Percentiles rank a stretch among this genome's conserved stretches.
These are phyloP conservation scores for Polyploca ridens DNA, from an alignment of 2,888 invertebrate species.

Conservation along the genomic window DNA sequence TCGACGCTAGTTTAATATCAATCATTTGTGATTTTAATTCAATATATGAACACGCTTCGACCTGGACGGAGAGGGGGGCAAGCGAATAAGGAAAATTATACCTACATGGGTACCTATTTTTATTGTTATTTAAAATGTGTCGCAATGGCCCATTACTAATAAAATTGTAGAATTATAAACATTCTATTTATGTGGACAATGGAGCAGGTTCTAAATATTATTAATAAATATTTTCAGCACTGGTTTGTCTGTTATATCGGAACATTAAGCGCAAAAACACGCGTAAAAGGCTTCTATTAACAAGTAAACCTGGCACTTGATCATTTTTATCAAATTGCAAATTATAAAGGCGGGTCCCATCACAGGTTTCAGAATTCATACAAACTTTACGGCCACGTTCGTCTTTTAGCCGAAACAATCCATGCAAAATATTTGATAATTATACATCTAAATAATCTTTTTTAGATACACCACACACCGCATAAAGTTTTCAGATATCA, in stretches of 20 bases:
- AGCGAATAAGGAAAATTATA: constrained; percentile 56
- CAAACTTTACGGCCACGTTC: constrained; percentile 46
- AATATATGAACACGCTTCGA: constrained; percentile 76
- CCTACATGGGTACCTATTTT: constrained; percentile 26
- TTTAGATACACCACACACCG: constrained; percentile 58
- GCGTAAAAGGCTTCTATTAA: constrained; percentile 38
- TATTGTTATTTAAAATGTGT: constrained; percentile 21
- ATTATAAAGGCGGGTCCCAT: constrained; percentile 45
- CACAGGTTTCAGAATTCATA: constrained; percentile 68
- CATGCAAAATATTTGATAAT: constrained; percentile 59
- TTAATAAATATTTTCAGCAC: constrained; percentile 22
- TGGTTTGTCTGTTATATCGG: constrained; percentile 29
- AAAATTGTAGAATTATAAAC: neutral
- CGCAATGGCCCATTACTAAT: constrained; percentile 24
- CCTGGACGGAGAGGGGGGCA: constrained; percentile 79
- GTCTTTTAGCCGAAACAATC: constrained; percentile 50
- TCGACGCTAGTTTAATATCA: constrained; percentile 54
- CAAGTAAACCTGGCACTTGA: constrained; percentile 34
- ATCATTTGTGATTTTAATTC: constrained; percentile 53
- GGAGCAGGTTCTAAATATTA: constrained; percentile 9
- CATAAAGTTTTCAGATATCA: constrained; percentile 63
- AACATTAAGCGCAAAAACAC: constrained; percentile 46
- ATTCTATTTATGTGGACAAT: constrained; percentile 12
- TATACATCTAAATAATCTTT: constrained; percentile 50
- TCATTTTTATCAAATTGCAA: constrained; percentile 1